These are phyloP conservation scores for Tetanocera ferruginea DNA, from an alignment of 2,888 invertebrate genomes.

Conservation along the genomic window DNA sequence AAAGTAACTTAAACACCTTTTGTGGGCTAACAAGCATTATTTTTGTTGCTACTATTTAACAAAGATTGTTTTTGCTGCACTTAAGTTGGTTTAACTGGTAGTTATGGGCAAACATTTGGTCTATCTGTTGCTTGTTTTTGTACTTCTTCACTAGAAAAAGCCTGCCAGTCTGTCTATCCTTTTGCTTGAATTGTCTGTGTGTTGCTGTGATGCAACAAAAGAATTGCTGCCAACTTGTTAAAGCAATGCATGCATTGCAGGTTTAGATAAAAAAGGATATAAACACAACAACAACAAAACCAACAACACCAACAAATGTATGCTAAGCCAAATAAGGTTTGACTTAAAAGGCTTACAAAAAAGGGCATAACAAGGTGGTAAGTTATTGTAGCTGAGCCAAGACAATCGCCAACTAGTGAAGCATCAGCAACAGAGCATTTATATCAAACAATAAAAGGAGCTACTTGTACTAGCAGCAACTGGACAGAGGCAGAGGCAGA, in stretches of 20 bases:
- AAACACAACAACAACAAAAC: not conserved
- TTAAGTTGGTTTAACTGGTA: too few relatives aligned
- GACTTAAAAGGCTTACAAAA: not conserved
- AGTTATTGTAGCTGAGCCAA: too few relatives aligned
- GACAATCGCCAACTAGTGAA: not conserved
- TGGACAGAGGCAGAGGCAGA: not conserved
- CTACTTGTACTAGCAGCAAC: not conserved
- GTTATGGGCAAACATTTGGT: too few relatives aligned
- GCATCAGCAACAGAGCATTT: not conserved
- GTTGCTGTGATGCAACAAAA: not conserved
- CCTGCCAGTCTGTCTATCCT: constrained; percentile 12
- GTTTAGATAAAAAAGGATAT: not conserved
- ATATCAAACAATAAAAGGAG: not conserved
- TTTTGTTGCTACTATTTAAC: too few relatives aligned
- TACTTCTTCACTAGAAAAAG: not conserved
- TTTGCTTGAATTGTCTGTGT: not conserved
- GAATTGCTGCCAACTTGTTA: not conserved
- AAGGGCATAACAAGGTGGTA: too few relatives aligned
- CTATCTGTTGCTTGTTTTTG: too few relatives aligned
- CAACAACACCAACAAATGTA: not conserved
- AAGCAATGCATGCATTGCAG: not conserved
- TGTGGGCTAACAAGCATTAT: too few relatives aligned
- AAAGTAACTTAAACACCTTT: too few relatives aligned
- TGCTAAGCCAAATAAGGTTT: constrained; percentile 4
- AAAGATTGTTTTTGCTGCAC: too few relatives aligned